A percentile compares a stretch with the other conserved stretches of the same genome.
These are phyloP conservation scores for Coptodon rendalli DNA, from an alignment of 2,113 vertebrate genomes.

Conservation along the genomic window DNA sequence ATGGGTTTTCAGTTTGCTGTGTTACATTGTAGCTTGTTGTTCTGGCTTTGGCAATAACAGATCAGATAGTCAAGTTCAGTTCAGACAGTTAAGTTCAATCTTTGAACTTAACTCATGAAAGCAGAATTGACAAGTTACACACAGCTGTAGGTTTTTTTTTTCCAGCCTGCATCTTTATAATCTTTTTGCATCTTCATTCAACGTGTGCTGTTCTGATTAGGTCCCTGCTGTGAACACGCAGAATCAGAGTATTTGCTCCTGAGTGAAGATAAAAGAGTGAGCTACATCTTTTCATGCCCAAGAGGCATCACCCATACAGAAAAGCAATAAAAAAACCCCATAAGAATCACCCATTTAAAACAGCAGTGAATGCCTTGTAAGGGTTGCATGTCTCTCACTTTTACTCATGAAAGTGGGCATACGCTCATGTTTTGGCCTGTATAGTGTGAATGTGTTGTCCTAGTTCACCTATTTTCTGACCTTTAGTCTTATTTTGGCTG, in stretches of 20 bases:
- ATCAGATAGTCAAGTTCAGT: background rate
- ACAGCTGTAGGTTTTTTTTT: background rate
- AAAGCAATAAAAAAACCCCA: rapidly evolving
- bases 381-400: background rate
- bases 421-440: background rate
- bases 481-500: background rate
- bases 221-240: background rate
- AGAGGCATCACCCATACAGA: background rate
- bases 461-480: background rate
- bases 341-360: background rate
- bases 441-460: background rate
- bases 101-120: slow-evolving; percentile 4
- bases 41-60: background rate
- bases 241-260: background rate
- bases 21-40: background rate
- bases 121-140: background rate
- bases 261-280: background rate
- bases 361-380: background rate
- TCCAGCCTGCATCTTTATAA: background rate
- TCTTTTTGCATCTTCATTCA: background rate
- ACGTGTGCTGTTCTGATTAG: background rate
- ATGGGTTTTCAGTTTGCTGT: background rate
- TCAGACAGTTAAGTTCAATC: background rate
- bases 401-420: background rate
- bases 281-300: background rate